phyloP scores from a whole-genome alignment of 1,140 invertebrate genomes.

The Maniola jurtina region DNA sequence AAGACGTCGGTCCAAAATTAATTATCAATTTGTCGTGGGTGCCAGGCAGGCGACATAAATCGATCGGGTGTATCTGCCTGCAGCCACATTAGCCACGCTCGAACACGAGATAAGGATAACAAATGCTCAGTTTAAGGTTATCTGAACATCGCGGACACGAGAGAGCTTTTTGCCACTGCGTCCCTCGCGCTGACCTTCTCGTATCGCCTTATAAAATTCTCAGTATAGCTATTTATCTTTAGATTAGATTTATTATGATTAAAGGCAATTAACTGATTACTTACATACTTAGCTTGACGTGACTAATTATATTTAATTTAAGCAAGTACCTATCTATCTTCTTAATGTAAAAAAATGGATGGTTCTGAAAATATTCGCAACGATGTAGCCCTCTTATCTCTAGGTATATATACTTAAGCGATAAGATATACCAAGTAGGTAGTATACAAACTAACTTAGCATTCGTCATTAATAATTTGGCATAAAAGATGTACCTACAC shows the following conservation, averaged over 20 bases:
- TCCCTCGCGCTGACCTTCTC: constrained; percentile 61
- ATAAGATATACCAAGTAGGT: too few species aligned
- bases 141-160: constrained; percentile 75
- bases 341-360: too few species aligned
- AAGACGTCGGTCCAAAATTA: constrained; percentile 71
- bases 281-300: neutral
- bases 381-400: too few species aligned
- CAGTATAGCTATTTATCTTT: constrained; percentile 22
- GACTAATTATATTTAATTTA: neutral
- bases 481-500: too few species aligned
- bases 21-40: constrained; percentile 79
- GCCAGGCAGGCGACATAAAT: constrained; percentile 73
- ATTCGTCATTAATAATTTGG: too few species aligned
- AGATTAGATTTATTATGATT: constrained; percentile 16
- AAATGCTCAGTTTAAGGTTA: constrained; percentile 78
- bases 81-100: constrained; percentile 75
- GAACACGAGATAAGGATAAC: constrained; percentile 74
- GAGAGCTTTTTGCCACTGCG: constrained; percentile 76
- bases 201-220: constrained; percentile 33
- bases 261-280: constrained; percentile 12
- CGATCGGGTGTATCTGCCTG: constrained; percentile 71
- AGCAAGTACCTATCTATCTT: too few species aligned
- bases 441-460: too few species aligned
- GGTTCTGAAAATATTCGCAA: too few species aligned
- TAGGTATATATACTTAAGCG: too few species aligned